Conservation (phyloP, 2,888 invertebrate species). For the Ceramica pisi region DNA sequence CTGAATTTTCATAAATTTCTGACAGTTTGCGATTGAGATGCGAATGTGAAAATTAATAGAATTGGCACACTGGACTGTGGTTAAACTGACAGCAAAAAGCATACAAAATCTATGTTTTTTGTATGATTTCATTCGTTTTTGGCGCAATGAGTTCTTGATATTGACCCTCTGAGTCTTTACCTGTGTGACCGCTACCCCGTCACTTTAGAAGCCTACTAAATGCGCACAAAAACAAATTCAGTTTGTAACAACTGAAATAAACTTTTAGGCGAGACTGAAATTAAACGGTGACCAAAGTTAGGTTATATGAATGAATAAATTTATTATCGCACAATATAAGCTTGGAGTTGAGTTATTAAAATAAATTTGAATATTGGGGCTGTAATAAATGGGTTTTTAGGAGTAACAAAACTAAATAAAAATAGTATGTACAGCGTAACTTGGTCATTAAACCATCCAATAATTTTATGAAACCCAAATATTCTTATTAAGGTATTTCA, state of each 20-base stretch:
- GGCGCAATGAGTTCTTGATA: no score
- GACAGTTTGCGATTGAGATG: no score
- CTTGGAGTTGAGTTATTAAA: conserved; percentile 1
- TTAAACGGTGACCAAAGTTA: conserved; percentile 45
- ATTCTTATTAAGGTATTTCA: no score
- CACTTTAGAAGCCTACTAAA: conserved; percentile 34
- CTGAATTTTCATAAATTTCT: no score
- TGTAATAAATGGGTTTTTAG: neutral
- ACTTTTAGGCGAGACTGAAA: conserved; percentile 47
- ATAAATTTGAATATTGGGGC: conserved; percentile 5
- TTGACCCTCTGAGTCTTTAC: neutral
- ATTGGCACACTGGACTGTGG: no score
- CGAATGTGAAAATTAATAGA: no score
- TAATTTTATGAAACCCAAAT: no score
- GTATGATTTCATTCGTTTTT: no score
- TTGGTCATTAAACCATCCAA: neutral
- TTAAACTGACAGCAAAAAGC: no score
- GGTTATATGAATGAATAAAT: conserved; percentile 35
- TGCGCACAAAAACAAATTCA: conserved; percentile 47
- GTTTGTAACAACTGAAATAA: conserved; percentile 43
- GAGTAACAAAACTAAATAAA: neutral
- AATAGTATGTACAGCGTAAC: neutral
- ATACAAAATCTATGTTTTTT: no score
- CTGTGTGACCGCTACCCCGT: neutral
- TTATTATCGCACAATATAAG: conserved; percentile 10